Evolutionary conservation across 1,140 invertebrate genomes (phyloP).

Genomic region (Epicauta chinensis): DNA sequence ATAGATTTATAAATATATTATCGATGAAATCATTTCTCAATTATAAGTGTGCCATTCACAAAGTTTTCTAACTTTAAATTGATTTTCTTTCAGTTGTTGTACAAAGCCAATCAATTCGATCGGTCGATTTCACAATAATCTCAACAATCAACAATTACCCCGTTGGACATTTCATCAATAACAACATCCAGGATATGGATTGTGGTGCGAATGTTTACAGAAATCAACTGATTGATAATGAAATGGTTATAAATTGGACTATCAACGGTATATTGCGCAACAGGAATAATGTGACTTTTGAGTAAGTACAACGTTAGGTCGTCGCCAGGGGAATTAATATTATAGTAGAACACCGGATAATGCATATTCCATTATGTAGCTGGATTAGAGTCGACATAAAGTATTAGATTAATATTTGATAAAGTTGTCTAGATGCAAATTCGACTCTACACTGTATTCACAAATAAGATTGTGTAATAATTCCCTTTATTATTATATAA

Average conservation of each 20-base stretch:
- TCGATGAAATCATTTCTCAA: neutral
- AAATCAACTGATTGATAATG: conserved; percentile 6
- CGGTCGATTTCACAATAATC: conserved; percentile 14
- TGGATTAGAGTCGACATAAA: too few species aligned
- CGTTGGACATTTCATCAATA: conserved; percentile 8
- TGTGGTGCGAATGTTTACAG: conserved; percentile 17
- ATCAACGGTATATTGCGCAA: neutral
- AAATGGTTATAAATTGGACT: conserved; percentile 19
- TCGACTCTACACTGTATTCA: too few species aligned
- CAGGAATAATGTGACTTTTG: conserved; percentile 12
- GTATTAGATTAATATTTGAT: too few species aligned
- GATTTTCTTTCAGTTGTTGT: conserved; percentile 16
- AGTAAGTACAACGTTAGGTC: conserved; percentile 15
- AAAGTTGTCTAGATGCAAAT: too few species aligned
- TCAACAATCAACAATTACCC: conserved; percentile 11
- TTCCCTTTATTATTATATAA: too few species aligned
- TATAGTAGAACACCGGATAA: too few species aligned
- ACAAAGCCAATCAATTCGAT: neutral
- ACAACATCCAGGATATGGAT: neutral
- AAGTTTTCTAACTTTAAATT: neutral
- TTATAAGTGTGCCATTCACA: too few species aligned
- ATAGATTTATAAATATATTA: neutral
- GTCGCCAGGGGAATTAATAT: neutral
- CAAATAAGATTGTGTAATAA: too few species aligned
- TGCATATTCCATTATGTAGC: too few species aligned